A percentile compares a stretch with the other conserved stretches of the same genome.
phyloP scores from a whole-genome alignment of 2,113 vertebrate genomes.

The Triplophysa rosa region DNA sequence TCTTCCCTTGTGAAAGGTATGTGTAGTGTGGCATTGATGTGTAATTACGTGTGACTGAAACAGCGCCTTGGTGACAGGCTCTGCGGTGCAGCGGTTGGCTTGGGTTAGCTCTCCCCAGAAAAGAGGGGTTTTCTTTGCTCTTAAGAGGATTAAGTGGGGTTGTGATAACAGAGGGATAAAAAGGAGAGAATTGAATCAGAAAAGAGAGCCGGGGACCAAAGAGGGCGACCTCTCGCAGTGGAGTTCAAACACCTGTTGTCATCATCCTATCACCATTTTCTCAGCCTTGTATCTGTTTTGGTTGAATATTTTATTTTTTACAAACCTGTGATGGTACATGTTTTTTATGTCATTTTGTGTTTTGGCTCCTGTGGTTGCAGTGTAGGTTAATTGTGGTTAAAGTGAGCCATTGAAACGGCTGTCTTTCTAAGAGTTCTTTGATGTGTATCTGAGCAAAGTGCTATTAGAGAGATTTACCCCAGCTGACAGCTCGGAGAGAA shows the following conservation, averaged over 20 bases:
- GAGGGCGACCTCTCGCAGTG: slow-evolving; percentile 62
- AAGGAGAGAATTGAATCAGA: slow-evolving; percentile 69
- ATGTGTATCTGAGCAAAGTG: slow-evolving; percentile 84
- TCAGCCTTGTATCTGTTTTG: slow-evolving; percentile 35
- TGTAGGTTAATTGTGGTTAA: not conserved
- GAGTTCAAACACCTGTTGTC: slow-evolving; percentile 74
- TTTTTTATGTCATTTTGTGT: not conserved
- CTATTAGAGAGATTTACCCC: slow-evolving; percentile 85
- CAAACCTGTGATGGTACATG: too few relatives aligned
- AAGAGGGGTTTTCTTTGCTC: slow-evolving; percentile 69
- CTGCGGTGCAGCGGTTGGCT: slow-evolving; percentile 62
- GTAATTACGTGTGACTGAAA: slow-evolving; percentile 61
- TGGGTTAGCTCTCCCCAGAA: slow-evolving; percentile 68
- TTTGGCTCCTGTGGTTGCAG: slow-evolving; percentile 3
- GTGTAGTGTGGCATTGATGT: slow-evolving; percentile 49
- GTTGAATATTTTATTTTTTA: not conserved
- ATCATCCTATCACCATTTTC: slow-evolving; percentile 44
- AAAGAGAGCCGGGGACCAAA: slow-evolving; percentile 72
- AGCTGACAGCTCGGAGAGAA: slow-evolving; percentile 84
- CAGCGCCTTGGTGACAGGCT: slow-evolving; percentile 53
- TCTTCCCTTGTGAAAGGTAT: slow-evolving; percentile 39
- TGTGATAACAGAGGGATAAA: slow-evolving; percentile 71
- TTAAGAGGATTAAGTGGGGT: slow-evolving; percentile 76
- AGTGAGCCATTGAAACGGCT: slow-evolving; percentile 55
- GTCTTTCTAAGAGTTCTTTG: slow-evolving; percentile 83